phyloP scores from a whole-genome alignment of 1,140 invertebrate species.

The Neocloeon triangulifer region DNA sequence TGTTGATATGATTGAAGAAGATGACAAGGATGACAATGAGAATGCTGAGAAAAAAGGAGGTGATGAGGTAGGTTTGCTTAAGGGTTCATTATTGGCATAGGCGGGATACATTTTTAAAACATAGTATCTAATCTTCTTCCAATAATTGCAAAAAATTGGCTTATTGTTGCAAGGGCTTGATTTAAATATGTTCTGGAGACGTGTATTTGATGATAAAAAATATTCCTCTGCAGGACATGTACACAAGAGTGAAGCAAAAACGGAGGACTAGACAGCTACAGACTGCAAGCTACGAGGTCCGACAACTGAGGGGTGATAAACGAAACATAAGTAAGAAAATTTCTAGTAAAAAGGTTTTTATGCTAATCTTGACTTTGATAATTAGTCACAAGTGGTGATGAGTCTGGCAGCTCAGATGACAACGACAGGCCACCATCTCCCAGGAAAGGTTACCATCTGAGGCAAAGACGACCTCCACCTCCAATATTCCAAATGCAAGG shows the following conservation, averaged over 20 bases:
- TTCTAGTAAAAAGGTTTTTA: constrained; percentile 16
- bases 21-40: constrained; percentile 10
- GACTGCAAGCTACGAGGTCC: too few species aligned
- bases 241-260: constrained; percentile 31
- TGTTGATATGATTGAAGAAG: constrained; percentile 13
- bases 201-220: too few species aligned
- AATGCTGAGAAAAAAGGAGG: constrained; percentile 8
- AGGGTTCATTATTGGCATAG: neutral
- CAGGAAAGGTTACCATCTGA: too few species aligned
- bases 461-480: too few species aligned
- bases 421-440: too few species aligned
- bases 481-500: too few species aligned
- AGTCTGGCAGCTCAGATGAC: too few species aligned
- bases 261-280: constrained; percentile 19
- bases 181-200: constrained; percentile 1
- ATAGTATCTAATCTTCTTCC: too few species aligned
- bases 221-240: constrained; percentile 33
- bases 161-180: neutral
- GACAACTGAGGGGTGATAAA: too few species aligned
- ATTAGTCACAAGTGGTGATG: too few species aligned
- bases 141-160: too few species aligned
- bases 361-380: constrained; percentile 11
- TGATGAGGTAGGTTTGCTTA: constrained; percentile 4
- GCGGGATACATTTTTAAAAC: neutral
- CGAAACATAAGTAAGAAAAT: too few species aligned